These are phyloP conservation scores for Hystrix brachyura DNA, from an alignment of 2,113 vertebrate species.

Conservation along the genomic window DNA sequence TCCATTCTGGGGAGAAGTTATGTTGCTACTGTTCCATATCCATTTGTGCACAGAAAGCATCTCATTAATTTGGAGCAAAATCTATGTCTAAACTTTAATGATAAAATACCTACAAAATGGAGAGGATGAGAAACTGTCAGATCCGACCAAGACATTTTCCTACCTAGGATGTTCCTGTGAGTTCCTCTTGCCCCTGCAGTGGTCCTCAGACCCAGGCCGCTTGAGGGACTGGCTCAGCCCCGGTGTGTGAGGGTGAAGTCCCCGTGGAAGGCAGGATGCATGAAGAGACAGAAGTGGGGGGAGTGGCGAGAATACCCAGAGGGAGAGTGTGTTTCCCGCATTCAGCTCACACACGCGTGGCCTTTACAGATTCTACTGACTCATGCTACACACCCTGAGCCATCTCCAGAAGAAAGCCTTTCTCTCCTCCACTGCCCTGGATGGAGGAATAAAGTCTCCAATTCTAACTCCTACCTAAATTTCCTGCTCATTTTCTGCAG, in stretches of 20 bases:
- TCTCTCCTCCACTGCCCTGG: not conserved
- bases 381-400: not conserved
- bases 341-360: not conserved
- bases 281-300: not conserved
- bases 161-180: not conserved
- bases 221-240: not conserved
- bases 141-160: not conserved
- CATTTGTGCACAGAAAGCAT: not conserved
- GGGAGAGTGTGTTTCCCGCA: not conserved
- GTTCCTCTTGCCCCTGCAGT: not conserved
- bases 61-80: not conserved
- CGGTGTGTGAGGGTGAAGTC: not conserved
- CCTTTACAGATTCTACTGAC: not conserved
- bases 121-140: not conserved
- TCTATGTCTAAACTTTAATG: not conserved
- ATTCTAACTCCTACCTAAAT: not conserved
- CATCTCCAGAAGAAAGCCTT: not conserved
- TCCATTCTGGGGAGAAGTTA: not conserved
- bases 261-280: not conserved
- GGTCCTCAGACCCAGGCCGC: not conserved
- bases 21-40: not conserved
- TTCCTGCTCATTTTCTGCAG: not conserved
- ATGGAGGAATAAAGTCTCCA: slow-evolving; percentile 2
- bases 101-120: not conserved
- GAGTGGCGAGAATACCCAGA: not conserved